Conservation (phyloP, 2,888 invertebrate species). For the Cephalotes varians region DNA sequence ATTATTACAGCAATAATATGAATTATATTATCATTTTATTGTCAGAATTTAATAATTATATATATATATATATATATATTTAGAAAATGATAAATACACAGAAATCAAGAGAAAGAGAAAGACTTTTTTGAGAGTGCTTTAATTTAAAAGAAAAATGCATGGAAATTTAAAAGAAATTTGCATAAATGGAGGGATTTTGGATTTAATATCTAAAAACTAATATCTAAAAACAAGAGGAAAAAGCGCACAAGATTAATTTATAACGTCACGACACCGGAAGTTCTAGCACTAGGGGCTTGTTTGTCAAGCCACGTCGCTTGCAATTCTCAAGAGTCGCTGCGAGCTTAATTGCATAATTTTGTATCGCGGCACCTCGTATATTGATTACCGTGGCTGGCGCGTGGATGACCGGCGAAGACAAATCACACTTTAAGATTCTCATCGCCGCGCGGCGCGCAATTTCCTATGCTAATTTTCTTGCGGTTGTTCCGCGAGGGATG, state of each 20-base stretch:
- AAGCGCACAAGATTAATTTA: constrained; percentile 27
- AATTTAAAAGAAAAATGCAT: neutral
- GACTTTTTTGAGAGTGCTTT: neutral
- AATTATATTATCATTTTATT: constrained; percentile 5
- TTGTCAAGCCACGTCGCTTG: constrained; percentile 44
- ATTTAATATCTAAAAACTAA: neutral
- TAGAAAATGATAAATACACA: neutral
- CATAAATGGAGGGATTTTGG: neutral
- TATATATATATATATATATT: neutral
- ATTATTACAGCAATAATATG: neutral
- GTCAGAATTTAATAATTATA: neutral
- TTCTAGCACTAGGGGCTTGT: constrained; percentile 17
- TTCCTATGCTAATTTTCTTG: constrained; percentile 62
- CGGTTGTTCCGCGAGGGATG: constrained; percentile 24
- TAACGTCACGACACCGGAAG: constrained; percentile 44
- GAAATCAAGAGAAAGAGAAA: neutral
- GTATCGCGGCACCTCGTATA: constrained; percentile 56
- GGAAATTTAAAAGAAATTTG: neutral
- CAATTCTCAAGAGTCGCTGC: constrained; percentile 22
- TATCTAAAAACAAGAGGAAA: neutral
- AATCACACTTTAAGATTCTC: constrained; percentile 53
- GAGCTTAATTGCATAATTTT: constrained; percentile 54
- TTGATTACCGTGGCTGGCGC: constrained; percentile 58
- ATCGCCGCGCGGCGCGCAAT: constrained; percentile 51
- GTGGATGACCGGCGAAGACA: constrained; percentile 47